A percentile compares a stretch with the other conserved stretches of the same genome.
Conservation (phyloP, 1,140 invertebrate genomes). For the Penaeus japonicus region DNA sequence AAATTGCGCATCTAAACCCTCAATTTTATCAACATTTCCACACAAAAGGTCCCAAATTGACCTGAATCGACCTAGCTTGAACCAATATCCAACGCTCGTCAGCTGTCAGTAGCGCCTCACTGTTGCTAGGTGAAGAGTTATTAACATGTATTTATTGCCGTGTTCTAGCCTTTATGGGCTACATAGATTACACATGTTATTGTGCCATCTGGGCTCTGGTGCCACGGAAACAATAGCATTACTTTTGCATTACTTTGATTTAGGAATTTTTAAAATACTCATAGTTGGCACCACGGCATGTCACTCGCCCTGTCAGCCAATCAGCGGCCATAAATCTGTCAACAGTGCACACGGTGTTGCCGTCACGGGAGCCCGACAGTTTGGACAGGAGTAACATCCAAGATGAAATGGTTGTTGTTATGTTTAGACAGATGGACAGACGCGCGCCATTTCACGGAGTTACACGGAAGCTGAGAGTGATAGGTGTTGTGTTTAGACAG, state of each 20-base stretch:
- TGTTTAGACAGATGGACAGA: constrained; percentile 26
- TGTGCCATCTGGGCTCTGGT: too few species aligned
- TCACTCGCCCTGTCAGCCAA: constrained; percentile 46
- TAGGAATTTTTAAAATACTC: too few species aligned
- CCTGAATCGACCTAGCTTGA: constrained; percentile 12
- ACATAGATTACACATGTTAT: too few species aligned
- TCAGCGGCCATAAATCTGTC: constrained; percentile 50
- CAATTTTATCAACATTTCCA: constrained; percentile 18
- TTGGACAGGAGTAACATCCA: constrained; percentile 23
- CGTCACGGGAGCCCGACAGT: constrained; percentile 22
- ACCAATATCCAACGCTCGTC: constrained; percentile 29
- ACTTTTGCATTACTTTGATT: too few species aligned
- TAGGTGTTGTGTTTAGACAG: not conserved
- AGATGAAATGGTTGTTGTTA: constrained; percentile 45
- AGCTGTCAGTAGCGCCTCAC: constrained; percentile 27
- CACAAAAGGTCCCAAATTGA: constrained; percentile 1
- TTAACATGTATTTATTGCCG: not conserved
- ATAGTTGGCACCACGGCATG: not conserved
- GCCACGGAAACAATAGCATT: too few species aligned
- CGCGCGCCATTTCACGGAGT: not conserved
- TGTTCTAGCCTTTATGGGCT: too few species aligned
- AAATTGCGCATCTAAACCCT: not conserved
- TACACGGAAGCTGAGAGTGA: constrained; percentile 10
- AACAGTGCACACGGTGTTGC: constrained; percentile 34
- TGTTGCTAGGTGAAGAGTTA: not conserved